These are phyloP conservation scores for Montipora capitata DNA, from an alignment of 92 coral and sea anemone species.

Conservation along the genomic window DNA sequence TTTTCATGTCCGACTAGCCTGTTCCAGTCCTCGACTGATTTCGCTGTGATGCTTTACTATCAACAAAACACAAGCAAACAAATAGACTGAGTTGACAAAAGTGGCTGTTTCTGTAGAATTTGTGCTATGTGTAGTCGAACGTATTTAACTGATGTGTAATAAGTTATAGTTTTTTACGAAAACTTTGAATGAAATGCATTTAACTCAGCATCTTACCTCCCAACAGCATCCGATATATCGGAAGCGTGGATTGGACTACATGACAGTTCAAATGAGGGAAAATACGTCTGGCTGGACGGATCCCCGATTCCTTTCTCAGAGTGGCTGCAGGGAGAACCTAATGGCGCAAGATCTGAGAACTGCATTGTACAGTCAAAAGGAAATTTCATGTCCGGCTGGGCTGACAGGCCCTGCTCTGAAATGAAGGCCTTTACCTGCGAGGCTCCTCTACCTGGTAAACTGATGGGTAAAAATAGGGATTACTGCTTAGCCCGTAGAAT, in stretches of 20 bases:
- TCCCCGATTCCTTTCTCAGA: slow-evolving; percentile 74
- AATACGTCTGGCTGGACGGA: slow-evolving; percentile 83
- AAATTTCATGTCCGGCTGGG: slow-evolving; percentile 76
- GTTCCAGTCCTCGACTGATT: too few species aligned
- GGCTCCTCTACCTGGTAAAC: slow-evolving; percentile 79
- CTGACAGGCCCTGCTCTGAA: slow-evolving; percentile 80
- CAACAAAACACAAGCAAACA: too few species aligned
- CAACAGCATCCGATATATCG: slow-evolving; percentile 33
- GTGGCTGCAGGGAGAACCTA: slow-evolving; percentile 85
- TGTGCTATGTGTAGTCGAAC: too few species aligned
- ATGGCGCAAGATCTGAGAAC: slow-evolving; percentile 76
- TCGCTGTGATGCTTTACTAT: too few species aligned
- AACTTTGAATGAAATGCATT: not conserved
- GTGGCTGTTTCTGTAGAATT: too few species aligned
- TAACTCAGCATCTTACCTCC: not conserved
- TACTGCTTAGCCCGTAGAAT: not conserved
- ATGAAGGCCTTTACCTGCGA: slow-evolving; percentile 73
- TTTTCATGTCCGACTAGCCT: too few species aligned
- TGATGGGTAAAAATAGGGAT: not conserved
- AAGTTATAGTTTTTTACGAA: not conserved
- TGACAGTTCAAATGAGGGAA: slow-evolving; percentile 77
- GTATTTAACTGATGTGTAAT: too few species aligned
- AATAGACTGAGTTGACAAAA: too few species aligned
- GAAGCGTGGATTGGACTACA: slow-evolving; percentile 90
- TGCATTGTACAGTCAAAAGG: slow-evolving; percentile 82